phyloP scores from a whole-genome alignment of 2,797 vertebrate species.

The Pangasius mekongensis region DNA sequence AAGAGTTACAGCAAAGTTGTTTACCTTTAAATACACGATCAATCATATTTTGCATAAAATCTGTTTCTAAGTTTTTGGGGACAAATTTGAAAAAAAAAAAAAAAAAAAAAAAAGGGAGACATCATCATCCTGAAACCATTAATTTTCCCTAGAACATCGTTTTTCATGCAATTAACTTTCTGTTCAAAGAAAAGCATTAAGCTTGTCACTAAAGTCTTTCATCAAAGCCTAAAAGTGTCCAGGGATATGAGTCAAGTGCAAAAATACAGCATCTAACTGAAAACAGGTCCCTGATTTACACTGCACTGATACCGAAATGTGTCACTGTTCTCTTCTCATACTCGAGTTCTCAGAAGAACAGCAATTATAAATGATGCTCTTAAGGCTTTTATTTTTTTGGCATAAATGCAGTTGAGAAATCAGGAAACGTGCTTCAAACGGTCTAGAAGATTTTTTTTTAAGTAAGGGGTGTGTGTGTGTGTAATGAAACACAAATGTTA shows the following conservation, averaged over 20 bases:
- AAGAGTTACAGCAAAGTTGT: background rate
- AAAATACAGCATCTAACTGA: slow-evolving; percentile 74
- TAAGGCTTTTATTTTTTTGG: background rate
- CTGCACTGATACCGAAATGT: slow-evolving; percentile 77
- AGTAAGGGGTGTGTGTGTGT: background rate
- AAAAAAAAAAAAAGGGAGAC: background rate
- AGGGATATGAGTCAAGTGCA: slow-evolving; percentile 67
- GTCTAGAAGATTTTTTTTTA: slow-evolving; percentile 6
- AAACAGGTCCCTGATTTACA: slow-evolving; percentile 72
- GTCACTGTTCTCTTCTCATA: slow-evolving; percentile 81
- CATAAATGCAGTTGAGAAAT: background rate
- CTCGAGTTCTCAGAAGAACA: slow-evolving; percentile 34
- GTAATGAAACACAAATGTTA: slow-evolving; percentile 59
- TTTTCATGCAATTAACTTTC: slow-evolving; percentile 35
- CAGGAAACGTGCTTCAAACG: background rate
- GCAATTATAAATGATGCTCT: slow-evolving; percentile 46
- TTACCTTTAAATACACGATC: slow-evolving; percentile 6
- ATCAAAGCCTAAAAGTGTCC: slow-evolving; percentile 66
- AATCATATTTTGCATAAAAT: slow-evolving; percentile 14
- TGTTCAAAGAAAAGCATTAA: slow-evolving; percentile 59
- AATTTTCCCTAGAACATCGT: slow-evolving; percentile 2
- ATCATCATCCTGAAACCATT: slow-evolving; percentile 9
- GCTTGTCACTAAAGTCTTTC: slow-evolving; percentile 76
- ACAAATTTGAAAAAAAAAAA: background rate
- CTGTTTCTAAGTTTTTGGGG: background rate